Evolutionary conservation across 2,888 invertebrate genomes (phyloP), one percentile per base, ranked within the genome.

Genomic region (Brachynemurus nebulosus): DNA sequence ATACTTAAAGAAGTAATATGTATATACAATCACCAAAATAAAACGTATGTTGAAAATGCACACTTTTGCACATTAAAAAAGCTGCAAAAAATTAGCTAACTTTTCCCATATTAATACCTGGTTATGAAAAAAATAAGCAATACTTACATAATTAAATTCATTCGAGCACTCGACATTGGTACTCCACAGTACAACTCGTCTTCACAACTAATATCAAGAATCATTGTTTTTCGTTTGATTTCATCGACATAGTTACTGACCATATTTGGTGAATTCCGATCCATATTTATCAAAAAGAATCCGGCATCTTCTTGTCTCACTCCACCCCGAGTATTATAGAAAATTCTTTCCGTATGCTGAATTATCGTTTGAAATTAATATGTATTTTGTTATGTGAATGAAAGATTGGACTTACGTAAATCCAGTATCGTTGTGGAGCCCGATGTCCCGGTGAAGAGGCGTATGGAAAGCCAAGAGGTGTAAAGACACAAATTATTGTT

Each of bases 401-500:
- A 30, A 12, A 8, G 14, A 5, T 16, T 19, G 17, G 42, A 52
- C 58, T 55, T 54, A 62, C 63, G 50, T 55, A 54, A 41, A 61
- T 55, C 57, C 57, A 59, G 45, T 78, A 71, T 50, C 88, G 70
- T 67, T 86, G 79, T 40, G 84, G 79, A 21, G 77, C 68, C 5
- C 14, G 30, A 30, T 30, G n/a, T 6, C n/a, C 39, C 3, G 78
- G 78, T 25, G 67, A 61, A 4, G 60, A 52, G 52, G 72, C 73
- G 63, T 84, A 88, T 1, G 86, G 80, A 59, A 78, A 78, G 35
- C 81, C 80, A 44, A 80, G 63, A 40, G 74, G 74, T 25, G 80
- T 78, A 44, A 75, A 61, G 33, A 79, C 61, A 58, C 70, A 54
- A 54, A 66, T 59, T 25, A 72, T 47, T 35, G 54, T 55, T 38